Base-by-base conservation (phyloP, 2,888 invertebrate genomes). In the Nomada hirtipes region DNA sequence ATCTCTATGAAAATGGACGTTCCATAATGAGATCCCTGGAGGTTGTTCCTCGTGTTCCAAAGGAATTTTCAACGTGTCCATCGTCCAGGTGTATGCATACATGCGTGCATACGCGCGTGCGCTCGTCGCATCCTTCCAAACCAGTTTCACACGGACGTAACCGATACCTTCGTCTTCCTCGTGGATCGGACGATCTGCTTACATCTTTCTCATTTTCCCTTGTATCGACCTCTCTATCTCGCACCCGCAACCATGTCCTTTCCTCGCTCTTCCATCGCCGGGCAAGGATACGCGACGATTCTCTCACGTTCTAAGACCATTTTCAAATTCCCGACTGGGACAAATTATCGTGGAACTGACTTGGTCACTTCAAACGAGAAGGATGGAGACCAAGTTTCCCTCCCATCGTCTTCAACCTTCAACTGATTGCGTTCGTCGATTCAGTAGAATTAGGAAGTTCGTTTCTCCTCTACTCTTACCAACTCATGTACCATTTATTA, bases 81-180 rank as follows among this genome's bases (percentile, higher is more conserved):
- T 75, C 80, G 75, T 36, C 42, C 18, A n/a, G 23, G 26, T 26
- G 71, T 59, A 44, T 72, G 69, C 64, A 68, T 23, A 36, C 55
- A 55, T 15, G 42, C 53, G 64, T 52, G 67, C 80, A 83, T 75
- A 59, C 82, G 85, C 85, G 80, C 85, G 85, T 79, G 76, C 87
- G 87, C 89, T 88, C 89, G 91, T 91, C 91, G 92, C 92, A 92
- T 92, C 92, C 92, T 92, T 90, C 89, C 87, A 92, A 92, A 92
- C 92, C 92, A 91, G 92, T 92, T 92, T 92, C 90, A 91, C 91
- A 91, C 88, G 90, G 90, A 92, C 90, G 87, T 87, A 89, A 89
- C 88, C 75, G 89, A 90, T 91, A 90, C 88, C 88, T 89, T 89
- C 86, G 89, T 90, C 87, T 90, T 26, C 88, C 89, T 87, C 86